Base-by-base conservation (phyloP, 2,113 vertebrate genomes). In the Columba livia region DNA sequence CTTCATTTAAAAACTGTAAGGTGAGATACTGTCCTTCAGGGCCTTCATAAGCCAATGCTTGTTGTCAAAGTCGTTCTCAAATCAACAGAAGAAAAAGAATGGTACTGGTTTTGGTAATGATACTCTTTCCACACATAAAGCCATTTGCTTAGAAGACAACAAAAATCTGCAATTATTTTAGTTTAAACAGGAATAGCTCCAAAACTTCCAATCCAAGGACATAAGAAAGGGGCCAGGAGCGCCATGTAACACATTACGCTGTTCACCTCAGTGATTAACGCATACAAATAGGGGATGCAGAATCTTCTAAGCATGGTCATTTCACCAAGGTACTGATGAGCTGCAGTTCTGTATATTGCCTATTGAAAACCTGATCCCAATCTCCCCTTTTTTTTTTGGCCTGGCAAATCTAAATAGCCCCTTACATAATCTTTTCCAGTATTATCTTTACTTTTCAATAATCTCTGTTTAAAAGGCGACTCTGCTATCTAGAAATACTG, bases 301-400 rank as follows among this genome's bases (percentile, higher is more conserved):
- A 58, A 23, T 32, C 47, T 66, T 73, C 40, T 56, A 72, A 65
- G 28, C 67, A 47, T 2, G 5, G 23, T 6, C 21, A 50, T 23
- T 31, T 64, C 50, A 44, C 14, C 44, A 80, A 9, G 17, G 12
- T 24, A 56, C 21, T 20, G 47, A 48, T n/a, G 66, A n/a, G 5
- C 16, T 36, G 25, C 5, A 61, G n/a, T 7, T 65, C 44, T 58
- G 13, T 4, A 12, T 11, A 53, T 5, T 53, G 25, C 34, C 48
- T 64, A 11, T 0, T 8, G 32, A 67, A 96, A 92, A 82, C 4
- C 16, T 4, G 0, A 79, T 29, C 75, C 71, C 29, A 61, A 21
- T 3, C 1, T 2, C 3, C 1, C 18, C 24, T 15, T 11, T 23
- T n/a, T 21, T 40, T 40, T 64, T 44, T 9, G 26, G 10, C 36